Evolutionary conservation across 2,113 vertebrate genomes (phyloP).

Genomic region (Melospiza melodia): DNA sequence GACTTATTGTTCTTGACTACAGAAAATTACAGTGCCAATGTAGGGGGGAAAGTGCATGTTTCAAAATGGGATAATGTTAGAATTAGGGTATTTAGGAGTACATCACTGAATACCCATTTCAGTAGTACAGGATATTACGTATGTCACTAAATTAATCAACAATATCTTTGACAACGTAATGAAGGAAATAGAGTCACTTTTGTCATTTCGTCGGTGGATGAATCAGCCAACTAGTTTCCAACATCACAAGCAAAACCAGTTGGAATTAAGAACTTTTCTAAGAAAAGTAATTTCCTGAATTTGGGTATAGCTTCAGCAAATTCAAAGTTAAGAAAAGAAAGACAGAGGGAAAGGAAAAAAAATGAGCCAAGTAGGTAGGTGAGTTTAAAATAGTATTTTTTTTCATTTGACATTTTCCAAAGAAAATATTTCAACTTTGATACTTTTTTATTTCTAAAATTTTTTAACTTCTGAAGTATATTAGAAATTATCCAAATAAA

Average conservation of each 20-base stretch:
- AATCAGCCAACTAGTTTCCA: background rate
- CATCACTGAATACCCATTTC: background rate
- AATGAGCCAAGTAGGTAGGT: background rate
- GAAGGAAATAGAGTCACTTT: background rate
- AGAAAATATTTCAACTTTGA: background rate
- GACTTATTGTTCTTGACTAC: background rate
- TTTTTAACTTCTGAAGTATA: background rate
- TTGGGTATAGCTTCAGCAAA: background rate
- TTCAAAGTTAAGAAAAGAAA: background rate
- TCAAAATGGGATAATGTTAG: background rate
- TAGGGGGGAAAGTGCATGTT: background rate
- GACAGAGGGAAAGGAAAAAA: fast-evolving
- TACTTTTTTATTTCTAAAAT: background rate
- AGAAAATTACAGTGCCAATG: background rate
- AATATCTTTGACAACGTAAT: background rate
- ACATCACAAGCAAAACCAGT: background rate
- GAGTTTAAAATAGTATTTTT: background rate
- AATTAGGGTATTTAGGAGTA: background rate
- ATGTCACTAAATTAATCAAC: background rate
- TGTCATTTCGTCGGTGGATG: background rate
- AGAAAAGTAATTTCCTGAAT: background rate
- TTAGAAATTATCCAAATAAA: background rate
- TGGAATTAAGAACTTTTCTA: background rate
- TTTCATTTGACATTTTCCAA: background rate
- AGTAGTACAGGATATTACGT: background rate